phyloP scores from a whole-genome alignment of 2,888 invertebrate species.

The Cryptocephalus moraei region DNA sequence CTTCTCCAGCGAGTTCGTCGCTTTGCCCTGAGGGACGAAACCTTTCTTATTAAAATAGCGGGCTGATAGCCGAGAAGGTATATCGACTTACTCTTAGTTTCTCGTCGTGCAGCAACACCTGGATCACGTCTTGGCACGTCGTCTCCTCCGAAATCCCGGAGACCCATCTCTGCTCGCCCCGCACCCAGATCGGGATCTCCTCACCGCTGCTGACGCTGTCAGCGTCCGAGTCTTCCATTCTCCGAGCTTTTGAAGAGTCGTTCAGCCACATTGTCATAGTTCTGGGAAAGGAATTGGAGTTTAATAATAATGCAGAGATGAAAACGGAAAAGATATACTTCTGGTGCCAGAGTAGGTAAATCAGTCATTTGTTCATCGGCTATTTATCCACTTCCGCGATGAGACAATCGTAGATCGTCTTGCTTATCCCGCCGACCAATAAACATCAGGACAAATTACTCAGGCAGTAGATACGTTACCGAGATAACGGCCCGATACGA shows the following conservation, averaged over 20 bases:
- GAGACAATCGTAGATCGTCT: no score
- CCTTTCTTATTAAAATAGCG: background rate
- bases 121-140: conserved; percentile 69
- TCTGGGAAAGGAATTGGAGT: conserved; percentile 6
- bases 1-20: conserved; percentile 30
- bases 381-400: no score
- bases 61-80: background rate
- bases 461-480: no score
- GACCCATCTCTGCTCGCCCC: conserved; percentile 70
- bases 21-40: conserved; percentile 29
- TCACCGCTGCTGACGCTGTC: conserved; percentile 41
- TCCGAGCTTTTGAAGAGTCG: conserved; percentile 19
- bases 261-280: conserved; percentile 29
- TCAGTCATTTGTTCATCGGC: no score
- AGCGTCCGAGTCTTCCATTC: conserved; percentile 23
- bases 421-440: no score
- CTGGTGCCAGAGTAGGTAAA: no score
- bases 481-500: no score
- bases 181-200: conserved; percentile 65
- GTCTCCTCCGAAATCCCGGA: conserved; percentile 66
- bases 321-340: no score
- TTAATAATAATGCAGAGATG: background rate
- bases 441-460: no score
- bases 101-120: conserved; percentile 54
- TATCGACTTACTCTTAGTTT: conserved; percentile 30